Conservation (phyloP, 2,888 invertebrate species). For the Nezara viridula region DNA sequence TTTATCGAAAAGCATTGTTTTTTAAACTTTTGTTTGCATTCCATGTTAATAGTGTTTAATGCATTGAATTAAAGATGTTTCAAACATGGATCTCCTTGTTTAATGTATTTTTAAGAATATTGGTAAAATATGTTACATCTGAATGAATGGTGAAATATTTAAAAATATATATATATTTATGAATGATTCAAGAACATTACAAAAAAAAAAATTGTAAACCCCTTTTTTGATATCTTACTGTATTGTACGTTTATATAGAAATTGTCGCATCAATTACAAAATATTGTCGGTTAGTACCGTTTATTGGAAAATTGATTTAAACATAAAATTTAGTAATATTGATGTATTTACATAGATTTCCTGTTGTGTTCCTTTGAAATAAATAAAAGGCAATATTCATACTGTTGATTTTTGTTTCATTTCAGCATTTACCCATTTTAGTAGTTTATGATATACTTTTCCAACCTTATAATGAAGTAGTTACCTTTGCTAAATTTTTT, state of each 20-base stretch:
- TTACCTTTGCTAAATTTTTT: too few relatives aligned
- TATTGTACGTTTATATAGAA: neutral
- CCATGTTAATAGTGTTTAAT: conserved; percentile 30
- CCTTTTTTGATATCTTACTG: neutral
- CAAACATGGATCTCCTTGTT: conserved; percentile 40
- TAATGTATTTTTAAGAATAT: conserved; percentile 37
- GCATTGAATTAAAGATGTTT: conserved; percentile 26
- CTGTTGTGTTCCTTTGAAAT: conserved; percentile 28
- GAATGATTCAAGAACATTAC: neutral
- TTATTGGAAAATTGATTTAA: conserved; percentile 24
- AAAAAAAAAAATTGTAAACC: neutral
- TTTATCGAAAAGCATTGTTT: conserved; percentile 48
- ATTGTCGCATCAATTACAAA: neutral
- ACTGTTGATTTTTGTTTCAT: neutral
- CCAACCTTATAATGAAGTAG: too few relatives aligned
- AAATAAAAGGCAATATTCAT: conserved; percentile 41
- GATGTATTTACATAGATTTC: conserved; percentile 41
- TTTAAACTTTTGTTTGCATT: neutral
- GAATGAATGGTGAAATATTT: neutral
- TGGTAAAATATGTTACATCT: neutral
- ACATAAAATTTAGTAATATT: conserved; percentile 28
- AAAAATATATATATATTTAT: neutral
- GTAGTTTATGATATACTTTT: neutral
- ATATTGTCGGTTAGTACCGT: conserved; percentile 22
- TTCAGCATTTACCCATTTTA: neutral